A percentile compares a stretch with the other conserved stretches of the same genome.
These are phyloP conservation scores for Emys orbicularis DNA, from an alignment of 2,797 vertebrate species.

Conservation along the genomic window DNA sequence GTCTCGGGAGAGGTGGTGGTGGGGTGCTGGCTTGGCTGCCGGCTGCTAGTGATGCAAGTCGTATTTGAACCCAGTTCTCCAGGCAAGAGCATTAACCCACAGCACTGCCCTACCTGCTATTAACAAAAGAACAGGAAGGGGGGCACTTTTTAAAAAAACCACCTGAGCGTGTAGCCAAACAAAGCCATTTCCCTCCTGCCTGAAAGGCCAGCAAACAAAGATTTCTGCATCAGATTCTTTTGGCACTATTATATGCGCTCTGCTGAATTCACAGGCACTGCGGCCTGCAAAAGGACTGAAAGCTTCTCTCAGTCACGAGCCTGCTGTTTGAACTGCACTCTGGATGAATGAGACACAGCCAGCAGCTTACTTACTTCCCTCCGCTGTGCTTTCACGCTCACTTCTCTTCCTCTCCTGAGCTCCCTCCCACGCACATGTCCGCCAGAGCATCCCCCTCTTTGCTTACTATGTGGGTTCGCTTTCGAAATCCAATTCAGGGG, in stretches of 20 bases:
- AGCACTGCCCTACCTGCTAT: constrained; percentile 1
- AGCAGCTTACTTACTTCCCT: neutral
- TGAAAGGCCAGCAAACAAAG: constrained; percentile 11
- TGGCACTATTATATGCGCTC: constrained; percentile 41
- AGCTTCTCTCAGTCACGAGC: constrained; percentile 44
- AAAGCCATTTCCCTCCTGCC: constrained; percentile 56
- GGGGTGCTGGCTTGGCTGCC: neutral
- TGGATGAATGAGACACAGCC: constrained; percentile 66
- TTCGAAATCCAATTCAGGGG: neutral
- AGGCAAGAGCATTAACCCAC: constrained; percentile 50
- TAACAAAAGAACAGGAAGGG: neutral
- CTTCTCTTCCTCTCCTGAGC: neutral
- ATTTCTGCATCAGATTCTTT: constrained; percentile 5
- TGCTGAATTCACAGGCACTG: neutral
- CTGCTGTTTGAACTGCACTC: constrained; percentile 53
- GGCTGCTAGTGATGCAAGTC: constrained; percentile 33
- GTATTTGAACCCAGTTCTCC: neutral
- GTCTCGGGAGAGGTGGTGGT: neutral
- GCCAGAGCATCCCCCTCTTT: neutral
- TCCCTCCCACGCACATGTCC: neutral
- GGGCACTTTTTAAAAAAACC: neutral
- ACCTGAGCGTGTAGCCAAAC: constrained; percentile 36
- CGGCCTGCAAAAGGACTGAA: constrained; percentile 59
- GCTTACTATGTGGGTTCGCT: neutral
- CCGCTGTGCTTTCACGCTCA: neutral